Percentiles rank a stretch among this genome's conserved stretches.
Evolutionary conservation across 2,888 invertebrate species (phyloP).

Genomic region (Taphrorychus bicolor): DNA sequence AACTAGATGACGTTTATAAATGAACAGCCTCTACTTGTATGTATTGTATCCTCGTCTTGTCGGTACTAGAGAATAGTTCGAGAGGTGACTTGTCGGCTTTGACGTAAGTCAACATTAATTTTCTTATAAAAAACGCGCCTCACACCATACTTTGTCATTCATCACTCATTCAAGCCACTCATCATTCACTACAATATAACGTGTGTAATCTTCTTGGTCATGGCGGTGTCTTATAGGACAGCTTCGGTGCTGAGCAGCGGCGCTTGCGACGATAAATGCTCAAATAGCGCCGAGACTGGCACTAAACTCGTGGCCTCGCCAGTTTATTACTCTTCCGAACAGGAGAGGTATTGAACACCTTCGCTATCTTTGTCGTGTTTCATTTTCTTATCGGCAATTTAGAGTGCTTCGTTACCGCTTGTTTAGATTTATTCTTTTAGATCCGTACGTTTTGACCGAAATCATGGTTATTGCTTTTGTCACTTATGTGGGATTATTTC

Average conservation of each 20-base stretch:
- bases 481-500: no score
- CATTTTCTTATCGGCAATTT: background rate
- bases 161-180: background rate
- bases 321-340: constrained; percentile 52
- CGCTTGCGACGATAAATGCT: constrained; percentile 50
- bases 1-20: no score
- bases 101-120: no score
- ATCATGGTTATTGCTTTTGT: no score
- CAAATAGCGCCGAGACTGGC: constrained; percentile 52
- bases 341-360: constrained; percentile 52
- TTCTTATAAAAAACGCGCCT: no score
- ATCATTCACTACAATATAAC: background rate
- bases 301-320: constrained; percentile 51
- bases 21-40: no score
- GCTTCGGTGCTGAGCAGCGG: constrained; percentile 42
- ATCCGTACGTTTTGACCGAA: no score
- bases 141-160: background rate
- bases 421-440: background rate
- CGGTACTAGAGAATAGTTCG: no score
- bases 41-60: no score
- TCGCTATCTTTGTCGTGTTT: constrained; percentile 3
- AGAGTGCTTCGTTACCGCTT: background rate
- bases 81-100: no score
- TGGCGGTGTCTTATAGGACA: constrained; percentile 50
- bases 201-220: background rate